These are phyloP conservation scores for Baryphthengus martii DNA, from an alignment of 2,113 vertebrate genomes.

Conservation along the genomic window DNA sequence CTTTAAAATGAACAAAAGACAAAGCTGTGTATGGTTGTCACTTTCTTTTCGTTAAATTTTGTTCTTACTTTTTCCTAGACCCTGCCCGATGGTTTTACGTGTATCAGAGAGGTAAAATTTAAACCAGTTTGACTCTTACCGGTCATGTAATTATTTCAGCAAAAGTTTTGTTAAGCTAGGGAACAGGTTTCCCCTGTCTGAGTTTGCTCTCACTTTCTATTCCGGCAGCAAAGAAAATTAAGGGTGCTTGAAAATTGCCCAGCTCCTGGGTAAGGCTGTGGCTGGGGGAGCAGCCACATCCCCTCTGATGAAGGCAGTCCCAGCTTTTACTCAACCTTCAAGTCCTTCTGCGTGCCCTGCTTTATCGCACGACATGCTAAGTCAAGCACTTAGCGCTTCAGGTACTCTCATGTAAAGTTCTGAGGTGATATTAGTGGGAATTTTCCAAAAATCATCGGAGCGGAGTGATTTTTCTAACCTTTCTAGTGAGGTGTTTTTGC, in stretches of 20 bases:
- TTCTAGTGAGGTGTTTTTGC: background rate
- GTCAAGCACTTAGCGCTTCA: background rate
- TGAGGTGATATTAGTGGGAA: background rate
- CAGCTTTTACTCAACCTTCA: background rate
- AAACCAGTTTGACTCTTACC: slow-evolving; percentile 43
- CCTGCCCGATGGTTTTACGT: slow-evolving; percentile 73
- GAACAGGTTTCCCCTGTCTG: background rate
- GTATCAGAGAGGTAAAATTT: slow-evolving; percentile 76
- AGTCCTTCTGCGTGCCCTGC: background rate
- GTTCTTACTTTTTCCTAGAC: slow-evolving; percentile 75
- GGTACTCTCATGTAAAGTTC: background rate
- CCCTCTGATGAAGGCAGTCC: background rate
- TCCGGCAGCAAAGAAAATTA: background rate
- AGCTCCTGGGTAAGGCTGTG: background rate
- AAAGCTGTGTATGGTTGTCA: slow-evolving; percentile 11
- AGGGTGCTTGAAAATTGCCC: background rate
- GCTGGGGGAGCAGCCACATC: background rate
- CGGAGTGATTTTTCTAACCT: background rate
- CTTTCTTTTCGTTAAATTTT: slow-evolving; percentile 23
- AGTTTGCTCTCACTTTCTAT: background rate
- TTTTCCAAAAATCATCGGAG: background rate
- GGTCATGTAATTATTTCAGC: background rate
- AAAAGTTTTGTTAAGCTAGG: background rate
- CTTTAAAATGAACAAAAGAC: background rate
- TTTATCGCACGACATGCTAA: background rate